A percentile compares a stretch with the other conserved stretches of the same genome.
These are phyloP conservation scores for Pycnomerus fuliginosus DNA, from an alignment of 2,888 invertebrate genomes.

Conservation along the genomic window DNA sequence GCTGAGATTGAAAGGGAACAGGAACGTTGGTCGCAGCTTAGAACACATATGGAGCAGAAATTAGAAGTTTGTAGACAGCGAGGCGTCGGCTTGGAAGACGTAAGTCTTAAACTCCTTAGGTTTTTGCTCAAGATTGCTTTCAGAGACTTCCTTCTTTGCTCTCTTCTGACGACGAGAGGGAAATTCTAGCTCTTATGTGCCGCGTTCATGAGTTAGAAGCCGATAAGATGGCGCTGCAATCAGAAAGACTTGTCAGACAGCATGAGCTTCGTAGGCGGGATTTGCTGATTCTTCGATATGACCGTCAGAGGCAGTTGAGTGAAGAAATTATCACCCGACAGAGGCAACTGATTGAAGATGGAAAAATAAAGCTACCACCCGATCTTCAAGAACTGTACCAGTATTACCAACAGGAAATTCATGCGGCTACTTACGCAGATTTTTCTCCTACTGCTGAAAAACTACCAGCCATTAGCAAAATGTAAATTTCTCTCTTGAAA, in stretches of 20 bases:
- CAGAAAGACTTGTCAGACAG: constrained; percentile 79
- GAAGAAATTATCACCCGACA: constrained; percentile 92
- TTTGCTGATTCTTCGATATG: constrained; percentile 77
- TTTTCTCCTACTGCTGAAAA: constrained; percentile 61
- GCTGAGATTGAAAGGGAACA: constrained; percentile 85
- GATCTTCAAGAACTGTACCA: constrained; percentile 79
- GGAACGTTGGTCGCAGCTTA: constrained; percentile 73
- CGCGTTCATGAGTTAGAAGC: constrained; percentile 93
- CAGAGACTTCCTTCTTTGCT: constrained; percentile 83
- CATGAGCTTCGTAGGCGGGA: constrained; percentile 85
- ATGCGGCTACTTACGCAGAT: constrained; percentile 75
- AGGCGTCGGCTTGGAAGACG: constrained; percentile 82
- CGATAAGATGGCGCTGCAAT: constrained; percentile 89
- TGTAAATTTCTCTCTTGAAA: constrained; percentile 47
- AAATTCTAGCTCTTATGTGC: constrained; percentile 83
- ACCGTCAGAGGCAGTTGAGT: constrained; percentile 80
- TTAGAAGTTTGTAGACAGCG: constrained; percentile 76
- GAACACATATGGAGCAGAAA: constrained; percentile 77
- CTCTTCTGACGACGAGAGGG: constrained; percentile 86
- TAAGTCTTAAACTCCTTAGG: constrained; percentile 52
- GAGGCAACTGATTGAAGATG: constrained; percentile 79
- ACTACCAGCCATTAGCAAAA: constrained; percentile 64
- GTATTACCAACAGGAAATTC: constrained; percentile 84
- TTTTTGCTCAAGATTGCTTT: too few relatives aligned
- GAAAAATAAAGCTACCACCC: constrained; percentile 67